phyloP scores from a whole-genome alignment of 2,113 vertebrate species.

The Cheirogaleus medius region DNA sequence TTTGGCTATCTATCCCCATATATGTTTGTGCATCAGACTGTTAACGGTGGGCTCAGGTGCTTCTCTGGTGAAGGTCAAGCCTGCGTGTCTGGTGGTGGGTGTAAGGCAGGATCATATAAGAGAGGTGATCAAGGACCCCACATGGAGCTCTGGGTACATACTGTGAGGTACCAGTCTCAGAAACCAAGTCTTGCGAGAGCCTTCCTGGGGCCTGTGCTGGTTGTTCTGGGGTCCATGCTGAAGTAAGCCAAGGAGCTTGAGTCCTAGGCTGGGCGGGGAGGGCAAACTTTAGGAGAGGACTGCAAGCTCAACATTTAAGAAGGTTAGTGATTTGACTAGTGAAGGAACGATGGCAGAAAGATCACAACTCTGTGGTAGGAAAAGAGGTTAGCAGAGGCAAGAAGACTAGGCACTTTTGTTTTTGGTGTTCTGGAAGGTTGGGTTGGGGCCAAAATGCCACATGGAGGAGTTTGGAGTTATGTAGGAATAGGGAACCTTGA shows the following conservation, averaged over 20 bases:
- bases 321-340: neutral
- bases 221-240: neutral
- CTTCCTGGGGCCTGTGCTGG: neutral
- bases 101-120: neutral
- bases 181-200: neutral
- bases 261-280: too few species aligned
- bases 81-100: neutral
- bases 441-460: neutral
- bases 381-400: neutral
- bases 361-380: neutral
- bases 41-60: neutral
- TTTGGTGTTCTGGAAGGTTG: slow-evolving; percentile 1
- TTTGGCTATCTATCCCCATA: neutral
- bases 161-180: neutral
- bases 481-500: neutral
- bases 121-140: neutral
- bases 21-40: neutral
- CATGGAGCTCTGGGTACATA: neutral
- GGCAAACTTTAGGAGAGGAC: neutral
- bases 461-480: neutral
- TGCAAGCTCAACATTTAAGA: neutral
- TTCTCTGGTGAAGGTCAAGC: neutral
- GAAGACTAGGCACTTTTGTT: neutral
- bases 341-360: neutral
- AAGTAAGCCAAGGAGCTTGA: neutral